phyloP scores from a whole-genome alignment of 1,140 invertebrate genomes.

The Penaeus vannamei region DNA sequence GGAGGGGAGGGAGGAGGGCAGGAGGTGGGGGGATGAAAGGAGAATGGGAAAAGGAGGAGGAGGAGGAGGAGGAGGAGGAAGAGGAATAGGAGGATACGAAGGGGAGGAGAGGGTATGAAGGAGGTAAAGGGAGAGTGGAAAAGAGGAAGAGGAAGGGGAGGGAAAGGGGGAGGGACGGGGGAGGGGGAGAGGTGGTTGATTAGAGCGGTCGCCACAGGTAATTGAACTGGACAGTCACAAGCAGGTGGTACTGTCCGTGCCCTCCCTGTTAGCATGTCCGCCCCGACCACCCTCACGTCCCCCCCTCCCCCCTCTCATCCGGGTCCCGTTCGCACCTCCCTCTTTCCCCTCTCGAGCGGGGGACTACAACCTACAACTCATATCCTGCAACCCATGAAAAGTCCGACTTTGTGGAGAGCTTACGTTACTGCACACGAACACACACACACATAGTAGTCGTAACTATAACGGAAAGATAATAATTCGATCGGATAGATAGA shows the following conservation, averaged over 20 bases:
- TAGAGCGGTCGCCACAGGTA: constrained; percentile 23
- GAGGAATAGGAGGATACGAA: constrained; percentile 17
- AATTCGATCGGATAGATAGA: no score
- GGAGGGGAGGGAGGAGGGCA: not conserved
- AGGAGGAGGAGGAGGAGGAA: not conserved
- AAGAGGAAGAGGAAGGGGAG: not conserved
- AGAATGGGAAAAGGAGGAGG: not conserved
- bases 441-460: no score
- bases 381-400: no score
- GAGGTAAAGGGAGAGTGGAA: constrained; percentile 35
- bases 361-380: no score
- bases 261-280: constrained; percentile 17
- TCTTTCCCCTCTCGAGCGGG: no score
- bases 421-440: no score
- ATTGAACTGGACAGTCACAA: constrained; percentile 42
- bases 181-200: not conserved
- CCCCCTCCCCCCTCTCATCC: not conserved
- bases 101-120: constrained; percentile 20
- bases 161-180: not conserved
- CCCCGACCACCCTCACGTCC: not conserved
- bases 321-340: constrained; percentile 4
- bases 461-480: no score
- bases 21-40: not conserved
- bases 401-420: no score
- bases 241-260: constrained; percentile 59